phyloP scores from a whole-genome alignment of 2,888 invertebrate species.

The Pardosa pseudoannulata region DNA sequence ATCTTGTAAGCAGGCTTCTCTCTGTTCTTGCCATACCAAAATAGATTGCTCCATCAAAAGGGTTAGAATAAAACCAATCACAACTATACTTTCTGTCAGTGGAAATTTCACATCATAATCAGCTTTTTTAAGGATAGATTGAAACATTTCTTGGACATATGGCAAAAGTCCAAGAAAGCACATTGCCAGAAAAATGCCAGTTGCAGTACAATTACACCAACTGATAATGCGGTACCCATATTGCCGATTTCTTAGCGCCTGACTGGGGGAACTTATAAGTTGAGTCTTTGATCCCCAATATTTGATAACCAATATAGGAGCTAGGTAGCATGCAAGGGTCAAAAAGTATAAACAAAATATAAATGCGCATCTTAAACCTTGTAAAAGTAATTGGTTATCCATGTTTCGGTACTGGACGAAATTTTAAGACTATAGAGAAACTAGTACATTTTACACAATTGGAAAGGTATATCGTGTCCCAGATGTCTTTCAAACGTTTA shows the following conservation, averaged over 20 bases:
- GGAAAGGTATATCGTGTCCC: too few species aligned
- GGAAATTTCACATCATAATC: slow-evolving; percentile 75
- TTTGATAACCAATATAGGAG: slow-evolving; percentile 55
- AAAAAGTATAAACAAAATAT: slow-evolving; percentile 60
- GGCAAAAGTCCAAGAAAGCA: slow-evolving; percentile 78
- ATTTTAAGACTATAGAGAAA: not conserved
- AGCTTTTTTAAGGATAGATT: slow-evolving; percentile 74
- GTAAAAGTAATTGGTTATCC: slow-evolving; percentile 36
- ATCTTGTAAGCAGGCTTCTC: slow-evolving; percentile 29
- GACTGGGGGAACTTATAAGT: slow-evolving; percentile 45
- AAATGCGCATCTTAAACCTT: slow-evolving; percentile 43
- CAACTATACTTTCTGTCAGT: slow-evolving; percentile 75
- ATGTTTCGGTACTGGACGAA: not conserved
- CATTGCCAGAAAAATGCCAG: slow-evolving; percentile 78
- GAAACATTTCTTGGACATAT: slow-evolving; percentile 76
- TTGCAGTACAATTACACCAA: slow-evolving; percentile 77
- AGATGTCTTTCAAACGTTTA: too few species aligned
- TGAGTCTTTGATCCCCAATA: slow-evolving; percentile 56
- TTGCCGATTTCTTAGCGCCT: slow-evolving; percentile 28
- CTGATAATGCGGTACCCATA: slow-evolving; percentile 53
- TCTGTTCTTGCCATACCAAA: slow-evolving; percentile 60
- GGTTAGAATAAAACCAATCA: slow-evolving; percentile 77
- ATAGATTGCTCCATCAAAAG: slow-evolving; percentile 76
- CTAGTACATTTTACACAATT: too few species aligned
- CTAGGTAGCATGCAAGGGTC: slow-evolving; percentile 55